Base-by-base conservation (phyloP, 2,113 vertebrate genomes). In the Erpornis zantholeuca region DNA sequence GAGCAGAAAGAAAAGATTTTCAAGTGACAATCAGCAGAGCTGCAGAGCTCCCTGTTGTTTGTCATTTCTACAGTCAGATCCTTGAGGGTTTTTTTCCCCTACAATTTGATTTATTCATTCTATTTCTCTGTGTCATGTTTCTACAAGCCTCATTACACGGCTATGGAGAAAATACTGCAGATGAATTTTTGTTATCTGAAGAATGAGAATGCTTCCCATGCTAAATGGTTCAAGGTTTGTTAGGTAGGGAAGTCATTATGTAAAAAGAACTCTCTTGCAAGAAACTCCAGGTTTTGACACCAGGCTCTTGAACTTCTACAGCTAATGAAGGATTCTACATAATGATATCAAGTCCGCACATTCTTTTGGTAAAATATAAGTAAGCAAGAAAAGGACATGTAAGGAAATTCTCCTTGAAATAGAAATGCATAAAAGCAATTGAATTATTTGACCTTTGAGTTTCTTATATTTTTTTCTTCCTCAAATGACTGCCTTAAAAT, bases 111-210 rank as follows among this genome's bases (percentile, higher is more conserved):
- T 95, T 94, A 94, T 96, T 95, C 49, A 14, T 88, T 82, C 81
- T 64, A 79, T 91, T 94, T 91, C 79, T 73, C 71, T 82, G n/a
- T 79, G 61, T 78, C 60, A 25, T 91, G 69, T 95, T 93, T 91
- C 94, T 94, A 71, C 89, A 92, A 96, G 95, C 77, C 89, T 95
- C 84, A 79, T 94, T 92, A 93, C 81, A 31, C 33, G n/a, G 45
- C 81, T 60, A 35, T 3, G 27, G 57, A 84, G 82, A 89, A 95
- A 94, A 82, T 44, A 84, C 35, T 49, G n/a, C 81, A 89, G 83
- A 79, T 71, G 31, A 81, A 72, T 94, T 96, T 81, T 89, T 75
- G 79, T 93, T 94, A 75, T 88, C 82, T 94, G 83, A 95, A 91
- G 96, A 94, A 84, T 82, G 73, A 90, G 83, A 93, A 83, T 35